These are phyloP conservation scores for Ammodytes dubius DNA, from an alignment of 2,113 vertebrate species.

Conservation along the genomic window DNA sequence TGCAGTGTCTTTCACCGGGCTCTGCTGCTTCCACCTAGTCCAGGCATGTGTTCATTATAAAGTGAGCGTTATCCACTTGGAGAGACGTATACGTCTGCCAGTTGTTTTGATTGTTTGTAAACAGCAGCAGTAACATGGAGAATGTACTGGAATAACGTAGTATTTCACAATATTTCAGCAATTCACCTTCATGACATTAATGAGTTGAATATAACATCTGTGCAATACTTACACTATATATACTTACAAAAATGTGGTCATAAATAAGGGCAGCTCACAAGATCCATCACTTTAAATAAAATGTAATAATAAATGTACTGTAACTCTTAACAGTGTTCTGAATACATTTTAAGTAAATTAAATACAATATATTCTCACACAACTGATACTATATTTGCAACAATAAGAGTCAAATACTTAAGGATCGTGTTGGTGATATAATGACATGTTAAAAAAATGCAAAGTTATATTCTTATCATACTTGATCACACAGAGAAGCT, in stretches of 20 bases:
- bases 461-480: not conserved
- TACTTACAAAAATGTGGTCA: no score
- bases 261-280: not conserved
- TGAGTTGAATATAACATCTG: not conserved
- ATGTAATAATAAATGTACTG: not conserved
- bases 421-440: not conserved
- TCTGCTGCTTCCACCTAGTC: constrained; percentile 27
- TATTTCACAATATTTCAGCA: not conserved
- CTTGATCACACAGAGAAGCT: not conserved
- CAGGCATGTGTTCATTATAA: constrained; percentile 60
- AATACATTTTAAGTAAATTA: not conserved
- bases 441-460: not conserved
- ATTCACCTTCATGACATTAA: not conserved
- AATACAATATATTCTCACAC: not conserved
- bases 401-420: not conserved
- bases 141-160: not conserved
- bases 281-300: not conserved
- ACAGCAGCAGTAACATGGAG: not conserved
- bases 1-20: constrained; percentile 32
- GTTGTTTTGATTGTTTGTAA: not conserved
- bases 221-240: not conserved
- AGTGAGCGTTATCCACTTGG: not conserved
- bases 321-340: not conserved
- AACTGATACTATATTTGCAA: not conserved
- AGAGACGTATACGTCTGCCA: not conserved